These are phyloP conservation scores for Tetranychus truncatus DNA, from an alignment of 2,888 invertebrate genomes.

Conservation along the genomic window DNA sequence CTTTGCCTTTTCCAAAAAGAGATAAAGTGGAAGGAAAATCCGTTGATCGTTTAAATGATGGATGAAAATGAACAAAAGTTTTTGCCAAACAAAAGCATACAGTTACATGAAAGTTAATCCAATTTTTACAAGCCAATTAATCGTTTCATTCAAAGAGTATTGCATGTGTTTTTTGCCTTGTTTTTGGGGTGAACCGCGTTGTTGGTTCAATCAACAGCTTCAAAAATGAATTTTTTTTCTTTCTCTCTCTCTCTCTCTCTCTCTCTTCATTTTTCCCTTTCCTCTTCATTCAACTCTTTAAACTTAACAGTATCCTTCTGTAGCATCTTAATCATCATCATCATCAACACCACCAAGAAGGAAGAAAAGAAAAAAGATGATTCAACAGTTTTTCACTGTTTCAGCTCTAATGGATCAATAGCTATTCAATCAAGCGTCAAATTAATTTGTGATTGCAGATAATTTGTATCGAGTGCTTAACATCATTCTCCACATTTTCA, in stretches of 20 bases:
- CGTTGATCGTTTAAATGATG: too few species aligned
- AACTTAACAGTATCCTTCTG: neutral
- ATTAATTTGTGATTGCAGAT: constrained; percentile 1
- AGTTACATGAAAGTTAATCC: too few species aligned
- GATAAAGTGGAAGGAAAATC: too few species aligned
- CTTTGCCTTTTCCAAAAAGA: too few species aligned
- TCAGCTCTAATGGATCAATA: neutral
- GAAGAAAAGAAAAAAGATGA: neutral
- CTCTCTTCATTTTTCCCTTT: neutral
- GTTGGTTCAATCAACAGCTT: neutral
- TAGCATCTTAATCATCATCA: neutral
- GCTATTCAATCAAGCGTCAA: neutral
- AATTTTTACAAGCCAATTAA: neutral
- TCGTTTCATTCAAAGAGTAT: too few species aligned
- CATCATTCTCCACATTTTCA: neutral
- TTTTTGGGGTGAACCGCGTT: neutral
- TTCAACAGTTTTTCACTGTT: neutral
- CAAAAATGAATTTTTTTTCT: neutral
- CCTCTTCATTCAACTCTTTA: neutral
- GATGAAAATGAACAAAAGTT: too few species aligned
- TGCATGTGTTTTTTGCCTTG: too few species aligned
- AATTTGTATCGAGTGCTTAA: neutral
- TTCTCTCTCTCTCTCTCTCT: too few species aligned
- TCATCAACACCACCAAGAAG: neutral
- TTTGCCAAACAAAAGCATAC: too few species aligned